Percentiles rank a stretch among this genome's conserved stretches.
Conservation (phyloP, 2,888 invertebrate species). For the Ochropleura plecta region DNA sequence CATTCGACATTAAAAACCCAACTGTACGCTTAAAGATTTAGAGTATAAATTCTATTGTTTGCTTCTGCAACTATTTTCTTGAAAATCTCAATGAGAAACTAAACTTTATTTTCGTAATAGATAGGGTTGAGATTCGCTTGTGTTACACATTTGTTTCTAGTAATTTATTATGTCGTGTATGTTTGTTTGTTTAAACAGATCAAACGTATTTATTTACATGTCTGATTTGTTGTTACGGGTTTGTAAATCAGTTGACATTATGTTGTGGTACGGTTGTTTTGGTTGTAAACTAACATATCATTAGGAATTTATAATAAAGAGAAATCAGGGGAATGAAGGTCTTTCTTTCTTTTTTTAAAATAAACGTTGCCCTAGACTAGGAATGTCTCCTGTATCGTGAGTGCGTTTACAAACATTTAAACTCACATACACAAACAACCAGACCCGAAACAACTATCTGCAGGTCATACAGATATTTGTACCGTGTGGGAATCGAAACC, state of each 20-base stretch:
- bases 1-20: constrained; percentile 1
- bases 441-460: too few species aligned
- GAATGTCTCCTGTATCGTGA: too few species aligned
- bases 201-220: constrained; percentile 63
- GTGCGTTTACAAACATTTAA: too few species aligned
- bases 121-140: constrained; percentile 3
- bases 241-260: constrained; percentile 51
- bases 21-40: rapidly evolving
- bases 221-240: constrained; percentile 54
- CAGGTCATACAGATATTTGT: too few species aligned
- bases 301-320: constrained; percentile 9
- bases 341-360: too few species aligned
- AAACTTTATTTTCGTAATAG: rapidly evolving
- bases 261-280: constrained; percentile 9
- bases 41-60: not conserved
- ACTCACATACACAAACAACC: too few species aligned
- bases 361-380: too few species aligned
- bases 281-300: not conserved
- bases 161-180: constrained; percentile 52
- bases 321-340: not conserved
- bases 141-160: constrained; percentile 38
- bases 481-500: too few species aligned
- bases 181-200: constrained; percentile 61
- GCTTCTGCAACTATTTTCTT: constrained; percentile 13
- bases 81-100: not conserved